Conservation (phyloP, 2,113 vertebrate species). For the Empidonax traillii region DNA sequence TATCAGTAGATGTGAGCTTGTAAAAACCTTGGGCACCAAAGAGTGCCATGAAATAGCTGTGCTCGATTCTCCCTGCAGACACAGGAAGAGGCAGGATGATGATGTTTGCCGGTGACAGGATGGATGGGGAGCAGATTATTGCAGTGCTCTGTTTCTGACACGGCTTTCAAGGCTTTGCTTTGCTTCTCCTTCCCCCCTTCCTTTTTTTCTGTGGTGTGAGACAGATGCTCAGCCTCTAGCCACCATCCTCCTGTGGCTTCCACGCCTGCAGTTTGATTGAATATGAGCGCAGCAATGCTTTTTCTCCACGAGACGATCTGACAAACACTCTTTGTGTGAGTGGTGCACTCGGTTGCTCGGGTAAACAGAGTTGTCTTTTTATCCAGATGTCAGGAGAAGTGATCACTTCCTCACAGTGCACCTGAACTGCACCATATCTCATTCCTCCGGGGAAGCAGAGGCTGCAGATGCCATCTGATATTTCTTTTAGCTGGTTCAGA, state of each 20-base stretch:
- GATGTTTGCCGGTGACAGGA: neutral
- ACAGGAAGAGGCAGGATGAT: neutral
- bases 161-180: neutral
- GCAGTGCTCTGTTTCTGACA: neutral
- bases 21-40: neutral
- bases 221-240: conserved; percentile 61
- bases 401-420: conserved; percentile 15
- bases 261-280: conserved; percentile 25
- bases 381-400: conserved; percentile 44
- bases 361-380: conserved; percentile 31
- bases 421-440: conserved; percentile 9
- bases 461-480: conserved; percentile 17
- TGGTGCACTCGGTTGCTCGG: conserved; percentile 2
- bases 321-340: conserved; percentile 42
- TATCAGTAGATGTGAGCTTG: neutral
- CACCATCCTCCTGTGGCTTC: conserved; percentile 50
- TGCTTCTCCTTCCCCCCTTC: fast-evolving
- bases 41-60: neutral
- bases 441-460: conserved; percentile 2
- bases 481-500: conserved; percentile 20
- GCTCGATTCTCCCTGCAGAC: neutral
- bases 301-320: conserved; percentile 35
- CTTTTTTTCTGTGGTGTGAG: neutral
- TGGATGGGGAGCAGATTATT: neutral
- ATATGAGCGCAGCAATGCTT: conserved; percentile 41